A percentile compares a stretch with the other conserved stretches of the same genome.
phyloP scores from a whole-genome alignment of 2,797 vertebrate species.

The Champsocephalus gunnari region DNA sequence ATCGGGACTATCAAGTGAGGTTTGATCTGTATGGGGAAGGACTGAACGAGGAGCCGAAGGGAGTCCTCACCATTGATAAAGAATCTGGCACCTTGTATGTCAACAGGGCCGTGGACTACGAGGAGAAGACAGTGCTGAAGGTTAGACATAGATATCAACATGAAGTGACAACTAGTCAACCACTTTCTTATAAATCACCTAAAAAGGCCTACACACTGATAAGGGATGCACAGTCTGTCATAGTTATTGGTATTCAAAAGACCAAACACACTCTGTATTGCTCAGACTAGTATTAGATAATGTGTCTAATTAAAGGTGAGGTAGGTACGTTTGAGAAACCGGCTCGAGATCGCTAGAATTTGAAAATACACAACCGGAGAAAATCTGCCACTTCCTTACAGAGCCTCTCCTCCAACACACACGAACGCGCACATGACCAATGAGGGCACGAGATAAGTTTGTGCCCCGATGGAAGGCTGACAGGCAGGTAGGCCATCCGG shows the following conservation, averaged over 20 bases:
- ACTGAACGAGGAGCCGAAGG: conserved; percentile 75
- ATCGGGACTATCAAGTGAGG: conserved; percentile 15
- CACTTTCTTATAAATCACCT: neutral
- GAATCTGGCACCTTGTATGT: conserved; percentile 56
- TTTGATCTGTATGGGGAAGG: conserved; percentile 75
- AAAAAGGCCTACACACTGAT: neutral
- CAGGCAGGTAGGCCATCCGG: no score
- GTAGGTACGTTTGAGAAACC: no score
- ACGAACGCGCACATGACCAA: no score
- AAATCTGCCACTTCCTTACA: no score
- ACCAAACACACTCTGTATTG: neutral
- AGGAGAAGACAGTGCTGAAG: conserved; percentile 46
- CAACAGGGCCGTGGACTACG: conserved; percentile 73
- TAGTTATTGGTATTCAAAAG: neutral
- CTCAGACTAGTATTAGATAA: neutral
- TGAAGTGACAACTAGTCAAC: neutral
- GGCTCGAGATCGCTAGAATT: no score
- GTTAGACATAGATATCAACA: conserved; percentile 42
- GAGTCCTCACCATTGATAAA: conserved; percentile 72
- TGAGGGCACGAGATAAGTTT: no score
- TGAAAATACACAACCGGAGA: no score
- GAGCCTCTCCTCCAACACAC: no score
- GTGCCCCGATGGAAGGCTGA: no score
- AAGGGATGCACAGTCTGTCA: neutral
- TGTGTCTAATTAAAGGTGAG: no score